Evolutionary conservation across 2,113 vertebrate genomes (phyloP).

Genomic region (Macroglossus sobrinus): DNA sequence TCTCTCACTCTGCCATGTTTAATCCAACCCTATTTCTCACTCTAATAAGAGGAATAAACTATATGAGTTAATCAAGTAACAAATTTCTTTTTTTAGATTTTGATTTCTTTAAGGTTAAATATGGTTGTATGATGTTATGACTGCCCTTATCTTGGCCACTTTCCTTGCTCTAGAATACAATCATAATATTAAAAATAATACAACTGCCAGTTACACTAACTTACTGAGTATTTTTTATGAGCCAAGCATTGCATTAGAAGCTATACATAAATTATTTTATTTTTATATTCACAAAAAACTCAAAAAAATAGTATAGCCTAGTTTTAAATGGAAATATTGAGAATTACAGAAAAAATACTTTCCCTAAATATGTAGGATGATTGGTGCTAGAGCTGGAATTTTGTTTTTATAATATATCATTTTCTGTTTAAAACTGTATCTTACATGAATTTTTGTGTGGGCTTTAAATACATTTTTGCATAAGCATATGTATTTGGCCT

Average conservation of each 20-base stretch:
- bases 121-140: neutral
- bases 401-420: neutral
- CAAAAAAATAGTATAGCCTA: neutral
- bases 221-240: neutral
- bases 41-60: neutral
- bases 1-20: too few relatives aligned
- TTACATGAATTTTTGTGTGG: neutral
- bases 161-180: neutral
- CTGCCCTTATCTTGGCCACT: neutral
- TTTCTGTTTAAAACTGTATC: neutral
- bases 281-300: neutral
- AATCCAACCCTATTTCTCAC: neutral
- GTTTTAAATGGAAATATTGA: neutral
- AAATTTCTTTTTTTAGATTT: neutral
- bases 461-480: neutral
- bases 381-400: neutral
- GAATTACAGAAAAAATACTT: neutral
- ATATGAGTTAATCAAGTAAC: neutral
- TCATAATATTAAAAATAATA: neutral
- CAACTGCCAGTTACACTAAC: neutral
- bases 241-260: neutral
- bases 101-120: neutral
- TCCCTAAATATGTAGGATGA: neutral
- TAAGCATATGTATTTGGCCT: neutral
- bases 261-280: neutral